Percentiles rank a stretch among this genome's conserved stretches.
Evolutionary conservation across 2,797 vertebrate genomes (phyloP).

Genomic region (Cacajao melanocephalus): DNA sequence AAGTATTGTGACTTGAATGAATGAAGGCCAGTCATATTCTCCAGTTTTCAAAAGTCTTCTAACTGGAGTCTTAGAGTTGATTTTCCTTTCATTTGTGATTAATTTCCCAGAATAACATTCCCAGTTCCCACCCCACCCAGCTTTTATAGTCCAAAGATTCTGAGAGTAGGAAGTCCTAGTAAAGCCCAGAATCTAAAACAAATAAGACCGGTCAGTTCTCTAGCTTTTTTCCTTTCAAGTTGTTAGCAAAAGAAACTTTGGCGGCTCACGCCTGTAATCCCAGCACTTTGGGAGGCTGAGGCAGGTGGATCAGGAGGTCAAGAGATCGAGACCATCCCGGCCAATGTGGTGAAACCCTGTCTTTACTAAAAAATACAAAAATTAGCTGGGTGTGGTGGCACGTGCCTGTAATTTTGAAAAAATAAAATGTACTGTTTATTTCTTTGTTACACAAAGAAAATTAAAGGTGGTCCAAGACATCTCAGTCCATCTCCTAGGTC

Average conservation of each 20-base stretch:
- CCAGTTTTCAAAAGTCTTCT: not conserved
- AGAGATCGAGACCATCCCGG: too few relatives aligned
- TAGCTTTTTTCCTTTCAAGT: not conserved
- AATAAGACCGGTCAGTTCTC: not conserved
- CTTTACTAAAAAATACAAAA: too few relatives aligned
- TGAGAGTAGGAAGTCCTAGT: not conserved
- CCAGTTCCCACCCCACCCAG: rapidly evolving
- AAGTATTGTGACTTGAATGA: not conserved
- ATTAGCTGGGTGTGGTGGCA: too few relatives aligned
- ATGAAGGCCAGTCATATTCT: not conserved
- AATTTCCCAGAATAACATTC: not conserved
- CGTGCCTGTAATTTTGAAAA: not conserved
- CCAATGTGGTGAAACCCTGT: too few relatives aligned
- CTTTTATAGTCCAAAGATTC: not conserved
- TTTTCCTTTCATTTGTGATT: not conserved
- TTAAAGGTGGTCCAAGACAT: not conserved
- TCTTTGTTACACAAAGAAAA: slow-evolving; percentile 46
- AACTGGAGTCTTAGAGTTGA: not conserved
- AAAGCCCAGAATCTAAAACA: not conserved
- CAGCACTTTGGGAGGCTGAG: too few relatives aligned
- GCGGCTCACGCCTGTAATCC: too few relatives aligned
- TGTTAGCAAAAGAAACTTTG: not conserved
- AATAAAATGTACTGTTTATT: slow-evolving; percentile 59
- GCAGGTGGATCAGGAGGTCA: too few relatives aligned
- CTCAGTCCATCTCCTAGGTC: not conserved